Conservation (phyloP, 2,113 vertebrate species). For the Girardinichthys multiradiatus region DNA sequence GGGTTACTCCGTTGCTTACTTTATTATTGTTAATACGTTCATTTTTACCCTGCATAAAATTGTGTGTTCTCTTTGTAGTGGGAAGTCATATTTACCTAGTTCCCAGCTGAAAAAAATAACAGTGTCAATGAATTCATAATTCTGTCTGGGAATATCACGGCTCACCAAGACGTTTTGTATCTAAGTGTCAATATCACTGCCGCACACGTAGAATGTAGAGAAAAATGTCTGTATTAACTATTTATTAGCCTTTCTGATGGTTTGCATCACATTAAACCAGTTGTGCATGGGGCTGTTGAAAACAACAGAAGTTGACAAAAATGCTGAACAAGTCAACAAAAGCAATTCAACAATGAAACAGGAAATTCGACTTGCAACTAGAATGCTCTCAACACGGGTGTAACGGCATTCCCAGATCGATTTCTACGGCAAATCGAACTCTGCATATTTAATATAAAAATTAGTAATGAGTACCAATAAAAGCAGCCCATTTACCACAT, state of each 20-base stretch:
- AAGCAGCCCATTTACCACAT: background rate
- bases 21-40: background rate
- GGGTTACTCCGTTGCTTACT: background rate
- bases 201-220: background rate
- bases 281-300: too few species aligned
- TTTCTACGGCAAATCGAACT: too few species aligned
- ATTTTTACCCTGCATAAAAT: background rate
- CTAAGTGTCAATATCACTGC: background rate
- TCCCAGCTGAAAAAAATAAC: background rate
- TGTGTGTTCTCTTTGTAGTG: background rate
- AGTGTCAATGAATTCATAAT: background rate
- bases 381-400: too few species aligned
- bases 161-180: background rate
- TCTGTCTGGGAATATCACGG: background rate
- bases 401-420: too few species aligned
- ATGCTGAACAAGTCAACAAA: too few species aligned
- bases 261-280: background rate
- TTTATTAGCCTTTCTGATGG: background rate
- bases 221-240: background rate
- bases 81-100: background rate
- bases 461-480: background rate
- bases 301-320: too few species aligned
- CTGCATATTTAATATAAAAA: too few species aligned
- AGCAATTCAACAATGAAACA: too few species aligned
- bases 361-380: too few species aligned